Evolutionary conservation across 2,113 vertebrate genomes (phyloP).

Genomic region (Brevimyrus niger): DNA sequence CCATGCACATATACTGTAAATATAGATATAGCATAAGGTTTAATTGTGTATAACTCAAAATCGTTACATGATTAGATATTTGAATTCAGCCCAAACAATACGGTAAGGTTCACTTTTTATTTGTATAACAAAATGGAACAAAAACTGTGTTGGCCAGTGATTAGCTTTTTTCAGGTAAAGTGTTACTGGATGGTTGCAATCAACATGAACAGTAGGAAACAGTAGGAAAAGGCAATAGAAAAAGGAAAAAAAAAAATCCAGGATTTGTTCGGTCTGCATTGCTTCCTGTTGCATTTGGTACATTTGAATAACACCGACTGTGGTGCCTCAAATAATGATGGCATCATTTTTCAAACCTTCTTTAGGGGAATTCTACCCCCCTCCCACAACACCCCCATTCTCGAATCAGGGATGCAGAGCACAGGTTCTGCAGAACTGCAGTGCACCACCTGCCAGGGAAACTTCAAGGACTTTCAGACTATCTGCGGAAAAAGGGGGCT

Average conservation of each 20-base stretch:
- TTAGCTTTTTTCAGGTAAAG: neutral
- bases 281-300: neutral
- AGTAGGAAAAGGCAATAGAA: neutral
- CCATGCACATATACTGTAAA: no score
- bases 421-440: conserved; percentile 13
- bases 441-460: conserved; percentile 28
- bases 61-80: no score
- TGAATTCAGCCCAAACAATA: no score
- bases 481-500: conserved; percentile 30
- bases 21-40: no score
- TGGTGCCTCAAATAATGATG: neutral
- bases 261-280: neutral
- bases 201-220: neutral
- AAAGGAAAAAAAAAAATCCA: neutral
- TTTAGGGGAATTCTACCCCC: neutral
- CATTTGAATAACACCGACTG: neutral
- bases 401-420: conserved; percentile 30
- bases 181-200: neutral
- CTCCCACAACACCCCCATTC: neutral
- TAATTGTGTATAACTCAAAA: no score
- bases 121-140: no score
- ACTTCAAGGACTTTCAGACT: conserved; percentile 44
- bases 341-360: neutral
- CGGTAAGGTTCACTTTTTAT: no score
- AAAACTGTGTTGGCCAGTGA: no score